Evolutionary conservation across 2,888 invertebrate species (phyloP).

Genomic region (Nephrocerus scutellatus): DNA sequence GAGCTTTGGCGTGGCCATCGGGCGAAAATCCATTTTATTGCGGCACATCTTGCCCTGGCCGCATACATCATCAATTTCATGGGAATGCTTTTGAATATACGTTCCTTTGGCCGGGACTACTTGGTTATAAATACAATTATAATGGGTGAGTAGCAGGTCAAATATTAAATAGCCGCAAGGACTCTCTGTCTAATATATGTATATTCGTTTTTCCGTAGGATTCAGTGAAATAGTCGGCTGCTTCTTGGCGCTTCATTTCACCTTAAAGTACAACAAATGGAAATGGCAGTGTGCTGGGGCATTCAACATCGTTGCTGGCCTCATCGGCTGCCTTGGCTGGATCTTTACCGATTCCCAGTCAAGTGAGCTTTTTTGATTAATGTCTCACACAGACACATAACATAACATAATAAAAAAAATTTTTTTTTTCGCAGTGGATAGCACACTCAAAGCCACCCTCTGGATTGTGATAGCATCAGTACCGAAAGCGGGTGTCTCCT

Average conservation of each 20-base stretch:
- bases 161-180: background rate
- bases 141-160: background rate
- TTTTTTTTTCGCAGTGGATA: slow-evolving; percentile 32
- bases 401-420: slow-evolving; percentile 4
- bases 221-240: slow-evolving; percentile 47
- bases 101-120: slow-evolving; percentile 47
- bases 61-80: slow-evolving; percentile 46
- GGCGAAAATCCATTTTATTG: slow-evolving; percentile 40
- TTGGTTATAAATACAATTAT: slow-evolving; percentile 43
- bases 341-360: slow-evolving; percentile 33
- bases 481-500: slow-evolving; percentile 45
- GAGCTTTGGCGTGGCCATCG: slow-evolving; percentile 41
- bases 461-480: slow-evolving; percentile 46
- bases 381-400: background rate
- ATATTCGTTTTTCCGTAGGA: slow-evolving; percentile 29
- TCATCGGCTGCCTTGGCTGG: slow-evolving; percentile 47
- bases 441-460: slow-evolving; percentile 36
- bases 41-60: slow-evolving; percentile 43
- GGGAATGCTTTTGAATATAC: slow-evolving; percentile 48
- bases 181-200: background rate
- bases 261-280: slow-evolving; percentile 40
- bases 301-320: slow-evolving; percentile 43
- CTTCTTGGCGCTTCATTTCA: slow-evolving; percentile 43
- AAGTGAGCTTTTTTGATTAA: slow-evolving; percentile 29
- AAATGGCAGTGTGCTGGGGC: slow-evolving; percentile 47